These are phyloP conservation scores for Neolamprologus tretocephalus DNA, from an alignment of 2,113 vertebrate genomes.

Conservation along the genomic window DNA sequence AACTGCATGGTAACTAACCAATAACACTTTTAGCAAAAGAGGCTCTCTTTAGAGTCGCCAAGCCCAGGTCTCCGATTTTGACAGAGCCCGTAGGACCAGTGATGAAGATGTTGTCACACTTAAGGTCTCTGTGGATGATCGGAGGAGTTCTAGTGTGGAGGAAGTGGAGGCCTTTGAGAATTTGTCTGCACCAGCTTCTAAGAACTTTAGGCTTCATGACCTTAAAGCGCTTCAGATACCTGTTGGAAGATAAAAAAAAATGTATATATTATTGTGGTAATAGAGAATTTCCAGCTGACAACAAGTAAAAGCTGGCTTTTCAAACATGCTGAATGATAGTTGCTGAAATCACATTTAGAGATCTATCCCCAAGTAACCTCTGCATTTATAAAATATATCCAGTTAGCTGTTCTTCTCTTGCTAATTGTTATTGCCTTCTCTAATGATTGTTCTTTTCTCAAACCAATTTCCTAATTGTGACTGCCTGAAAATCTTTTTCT, in stretches of 20 bases:
- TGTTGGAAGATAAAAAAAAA: slow-evolving; percentile 35
- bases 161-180: slow-evolving; percentile 94
- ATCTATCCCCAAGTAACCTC: not conserved
- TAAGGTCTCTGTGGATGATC: slow-evolving; percentile 97
- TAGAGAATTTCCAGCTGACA: not conserved
- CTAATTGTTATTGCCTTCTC: not conserved
- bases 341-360: not conserved
- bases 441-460: not conserved
- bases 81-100: slow-evolving; percentile 97
- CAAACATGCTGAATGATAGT: not conserved
- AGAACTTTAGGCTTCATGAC: slow-evolving; percentile 98
- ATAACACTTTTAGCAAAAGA: slow-evolving; percentile 98
- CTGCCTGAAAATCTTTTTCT: not conserved
- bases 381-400: not conserved
- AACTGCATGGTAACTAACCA: slow-evolving; percentile 66
- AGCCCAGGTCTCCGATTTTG: slow-evolving; percentile 94
- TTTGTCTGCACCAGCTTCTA: slow-evolving; percentile 96
- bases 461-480: not conserved
- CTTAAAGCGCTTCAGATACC: slow-evolving; percentile 97
- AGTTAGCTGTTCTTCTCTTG: not conserved
- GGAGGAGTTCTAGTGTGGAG: slow-evolving; percentile 94
- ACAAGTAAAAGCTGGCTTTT: not conserved
- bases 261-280: not conserved
- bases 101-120: slow-evolving; percentile 99
- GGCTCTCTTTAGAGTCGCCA: slow-evolving; percentile 94